phyloP scores from a whole-genome alignment of 2,113 vertebrate genomes.

The Cranoglanis bouderius region DNA sequence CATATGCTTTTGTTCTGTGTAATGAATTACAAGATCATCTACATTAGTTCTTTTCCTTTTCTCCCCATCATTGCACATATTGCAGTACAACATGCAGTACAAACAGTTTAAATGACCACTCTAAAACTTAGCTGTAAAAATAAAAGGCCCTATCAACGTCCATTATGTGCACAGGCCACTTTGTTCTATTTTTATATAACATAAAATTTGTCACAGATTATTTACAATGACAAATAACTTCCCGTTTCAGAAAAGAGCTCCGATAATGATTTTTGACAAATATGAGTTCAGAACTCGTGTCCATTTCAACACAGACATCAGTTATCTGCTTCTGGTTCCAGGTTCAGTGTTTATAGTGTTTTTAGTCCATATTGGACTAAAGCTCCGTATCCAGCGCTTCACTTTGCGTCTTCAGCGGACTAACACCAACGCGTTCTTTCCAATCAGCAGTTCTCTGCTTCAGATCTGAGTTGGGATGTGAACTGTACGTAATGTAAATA shows the following conservation, averaged over 20 bases:
- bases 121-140: neutral
- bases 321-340: neutral
- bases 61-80: neutral
- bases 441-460: neutral
- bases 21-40: neutral
- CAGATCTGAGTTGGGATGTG: neutral
- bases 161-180: neutral
- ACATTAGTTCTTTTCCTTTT: neutral
- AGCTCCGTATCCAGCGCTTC: neutral
- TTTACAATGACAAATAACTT: neutral
- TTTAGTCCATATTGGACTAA: neutral
- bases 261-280: neutral
- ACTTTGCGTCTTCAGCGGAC: neutral
- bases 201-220: neutral
- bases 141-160: neutral
- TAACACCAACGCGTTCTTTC: neutral
- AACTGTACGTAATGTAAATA: neutral
- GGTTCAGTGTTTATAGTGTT: neutral
- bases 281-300: neutral
- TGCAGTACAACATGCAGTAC: neutral
- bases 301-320: neutral
- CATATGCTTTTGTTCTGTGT: neutral
- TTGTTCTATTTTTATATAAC: slow-evolving; percentile 9
- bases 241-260: neutral
- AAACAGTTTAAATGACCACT: neutral